phyloP scores from a whole-genome alignment of 2,113 vertebrate genomes.

The Monopterus albus region DNA sequence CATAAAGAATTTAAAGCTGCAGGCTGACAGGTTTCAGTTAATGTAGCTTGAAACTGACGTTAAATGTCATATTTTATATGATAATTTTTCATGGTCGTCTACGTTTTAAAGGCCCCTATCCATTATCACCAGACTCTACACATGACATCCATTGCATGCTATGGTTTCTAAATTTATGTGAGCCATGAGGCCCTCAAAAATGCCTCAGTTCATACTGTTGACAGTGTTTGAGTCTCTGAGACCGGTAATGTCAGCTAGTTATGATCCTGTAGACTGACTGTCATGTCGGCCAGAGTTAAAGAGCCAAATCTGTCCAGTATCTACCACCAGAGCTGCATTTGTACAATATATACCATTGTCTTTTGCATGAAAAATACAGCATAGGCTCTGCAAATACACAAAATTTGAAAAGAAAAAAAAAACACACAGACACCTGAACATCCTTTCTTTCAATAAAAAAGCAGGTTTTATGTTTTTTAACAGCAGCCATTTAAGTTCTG shows the following conservation, averaged over 20 bases:
- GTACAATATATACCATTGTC: background rate
- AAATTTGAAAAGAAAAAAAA: background rate
- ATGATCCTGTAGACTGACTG: constrained; percentile 22
- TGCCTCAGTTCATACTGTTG: constrained; percentile 18
- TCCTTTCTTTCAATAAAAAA: background rate
- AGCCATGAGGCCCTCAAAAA: background rate
- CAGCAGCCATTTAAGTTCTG: no score
- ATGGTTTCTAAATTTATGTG: constrained; percentile 20
- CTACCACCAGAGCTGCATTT: background rate
- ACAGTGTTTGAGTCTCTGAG: constrained; percentile 16
- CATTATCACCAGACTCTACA: constrained; percentile 13
- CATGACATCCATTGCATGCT: background rate
- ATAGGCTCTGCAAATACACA: background rate
- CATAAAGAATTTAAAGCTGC: constrained; percentile 28
- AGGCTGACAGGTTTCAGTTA: constrained; percentile 29
- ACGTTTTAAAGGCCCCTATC: background rate
- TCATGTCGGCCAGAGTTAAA: constrained; percentile 29
- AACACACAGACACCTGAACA: background rate
- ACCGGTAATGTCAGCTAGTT: constrained; percentile 4
- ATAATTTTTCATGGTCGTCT: background rate
- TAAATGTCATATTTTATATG: constrained; percentile 18
- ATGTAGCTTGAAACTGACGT: constrained; percentile 9
- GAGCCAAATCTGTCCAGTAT: background rate
- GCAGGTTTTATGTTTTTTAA: no score
- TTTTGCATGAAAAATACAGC: background rate